These are phyloP conservation scores for Papilio gigon DNA, from an alignment of 2,888 invertebrate genomes.

Conservation along the genomic window DNA sequence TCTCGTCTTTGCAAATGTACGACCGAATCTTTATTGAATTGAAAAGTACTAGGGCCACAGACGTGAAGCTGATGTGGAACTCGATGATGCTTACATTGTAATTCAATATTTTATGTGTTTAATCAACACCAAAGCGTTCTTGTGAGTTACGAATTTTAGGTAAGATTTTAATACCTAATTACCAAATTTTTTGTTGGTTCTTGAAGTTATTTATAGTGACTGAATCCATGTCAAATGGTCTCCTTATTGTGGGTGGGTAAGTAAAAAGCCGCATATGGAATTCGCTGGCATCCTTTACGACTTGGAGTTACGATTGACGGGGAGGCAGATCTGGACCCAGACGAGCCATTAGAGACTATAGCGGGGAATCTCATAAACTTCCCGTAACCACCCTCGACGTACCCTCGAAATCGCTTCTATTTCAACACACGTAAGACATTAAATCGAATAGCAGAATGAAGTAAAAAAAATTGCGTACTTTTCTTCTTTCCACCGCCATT, in stretches of 20 bases:
- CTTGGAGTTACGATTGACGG: conserved; percentile 65
- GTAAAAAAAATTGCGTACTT: conserved; percentile 53
- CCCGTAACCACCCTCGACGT: conserved; percentile 56
- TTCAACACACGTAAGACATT: conserved; percentile 49
- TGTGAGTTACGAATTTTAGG: no score
- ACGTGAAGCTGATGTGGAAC: neutral
- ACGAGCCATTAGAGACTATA: conserved; percentile 75
- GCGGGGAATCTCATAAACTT: conserved; percentile 66
- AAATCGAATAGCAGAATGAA: conserved; percentile 48
- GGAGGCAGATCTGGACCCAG: conserved; percentile 58
- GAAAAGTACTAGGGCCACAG: neutral
- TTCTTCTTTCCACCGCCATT: conserved; percentile 66
- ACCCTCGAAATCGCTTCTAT: conserved; percentile 50
- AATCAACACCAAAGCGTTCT: neutral
- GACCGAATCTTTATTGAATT: neutral
- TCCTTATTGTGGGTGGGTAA: neutral
- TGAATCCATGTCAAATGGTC: conserved; percentile 1
- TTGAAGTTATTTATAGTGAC: neutral
- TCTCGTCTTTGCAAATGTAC: neutral
- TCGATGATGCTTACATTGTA: neutral
- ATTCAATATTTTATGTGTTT: no score
- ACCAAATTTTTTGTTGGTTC: neutral
- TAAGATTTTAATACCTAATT: neutral
- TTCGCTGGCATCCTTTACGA: conserved; percentile 68
- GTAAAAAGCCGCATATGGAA: conserved; percentile 47